These are phyloP conservation scores for Eurytoma californica DNA, from an alignment of 2,888 invertebrate genomes.

Conservation along the genomic window DNA sequence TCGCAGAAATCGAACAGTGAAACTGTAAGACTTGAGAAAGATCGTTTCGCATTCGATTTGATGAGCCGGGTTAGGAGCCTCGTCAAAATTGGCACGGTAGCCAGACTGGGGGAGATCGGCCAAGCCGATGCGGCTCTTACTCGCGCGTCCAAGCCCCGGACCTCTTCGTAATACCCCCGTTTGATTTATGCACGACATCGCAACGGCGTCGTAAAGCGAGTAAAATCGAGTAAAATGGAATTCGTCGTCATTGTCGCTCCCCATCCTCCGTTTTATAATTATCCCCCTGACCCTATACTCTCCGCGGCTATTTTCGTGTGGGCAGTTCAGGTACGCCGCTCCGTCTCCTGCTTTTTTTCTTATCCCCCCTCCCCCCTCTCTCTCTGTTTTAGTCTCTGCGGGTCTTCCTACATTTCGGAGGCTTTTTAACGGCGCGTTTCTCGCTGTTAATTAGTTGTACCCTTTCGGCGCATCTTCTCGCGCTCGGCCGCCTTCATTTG, in stretches of 20 bases:
- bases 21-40: too few relatives aligned
- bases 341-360: not conserved
- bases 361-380: not conserved
- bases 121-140: not conserved
- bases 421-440: constrained; percentile 9
- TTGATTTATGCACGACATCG: constrained; percentile 38
- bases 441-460: constrained; percentile 35
- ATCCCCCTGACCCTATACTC: constrained; percentile 56
- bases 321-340: not conserved
- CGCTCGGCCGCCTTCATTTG: constrained; percentile 9
- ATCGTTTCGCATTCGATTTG: too few relatives aligned
- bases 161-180: constrained; percentile 14
- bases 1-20: too few relatives aligned
- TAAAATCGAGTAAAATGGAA: constrained; percentile 53
- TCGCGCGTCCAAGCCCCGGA: not conserved
- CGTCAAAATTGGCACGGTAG: too few relatives aligned
- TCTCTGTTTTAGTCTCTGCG: not conserved
- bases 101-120: too few relatives aligned
- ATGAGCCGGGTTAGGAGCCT: too few relatives aligned
- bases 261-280: constrained; percentile 64
- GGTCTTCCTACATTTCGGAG: not conserved
- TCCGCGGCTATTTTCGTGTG: too few relatives aligned
- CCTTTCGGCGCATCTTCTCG: not conserved
- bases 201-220: constrained; percentile 16
- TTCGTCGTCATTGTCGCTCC: constrained; percentile 58